These are phyloP conservation scores for Catharus minimus DNA, from an alignment of 2,113 vertebrate genomes.

Conservation along the genomic window DNA sequence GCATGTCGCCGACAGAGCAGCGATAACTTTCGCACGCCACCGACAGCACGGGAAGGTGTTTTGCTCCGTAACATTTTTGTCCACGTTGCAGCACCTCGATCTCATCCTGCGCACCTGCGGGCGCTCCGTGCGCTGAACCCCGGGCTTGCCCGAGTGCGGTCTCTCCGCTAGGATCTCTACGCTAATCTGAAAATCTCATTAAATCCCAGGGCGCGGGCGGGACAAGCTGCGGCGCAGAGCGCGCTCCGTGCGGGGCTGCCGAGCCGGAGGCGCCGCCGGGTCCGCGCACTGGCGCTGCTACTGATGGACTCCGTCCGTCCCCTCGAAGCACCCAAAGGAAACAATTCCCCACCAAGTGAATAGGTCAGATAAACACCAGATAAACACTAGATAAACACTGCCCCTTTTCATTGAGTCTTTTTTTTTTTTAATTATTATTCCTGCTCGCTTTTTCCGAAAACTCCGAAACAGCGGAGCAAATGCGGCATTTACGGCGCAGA, in stretches of 20 bases:
- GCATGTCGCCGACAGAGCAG: too few relatives aligned
- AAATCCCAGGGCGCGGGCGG: fast-evolving
- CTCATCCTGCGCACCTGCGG: not conserved
- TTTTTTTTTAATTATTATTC: too few relatives aligned
- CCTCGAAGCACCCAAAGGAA: slow-evolving; percentile 20
- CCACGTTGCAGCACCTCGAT: not conserved
- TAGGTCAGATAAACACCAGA: slow-evolving; percentile 43
- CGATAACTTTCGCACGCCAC: not conserved
- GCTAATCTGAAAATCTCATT: too few relatives aligned
- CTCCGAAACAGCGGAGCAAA: slow-evolving; percentile 43
- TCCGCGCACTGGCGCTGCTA: not conserved
- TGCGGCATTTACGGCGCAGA: slow-evolving; percentile 53
- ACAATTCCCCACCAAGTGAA: not conserved
- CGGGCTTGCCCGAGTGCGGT: not conserved
- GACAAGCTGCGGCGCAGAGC: not conserved
- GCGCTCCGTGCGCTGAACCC: not conserved
- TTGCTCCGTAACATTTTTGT: not conserved
- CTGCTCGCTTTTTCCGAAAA: slow-evolving; percentile 19
- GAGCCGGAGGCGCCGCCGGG: not conserved
- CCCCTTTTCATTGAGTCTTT: not conserved
- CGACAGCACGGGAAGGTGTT: not conserved
- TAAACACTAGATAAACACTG: slow-evolving; percentile 23
- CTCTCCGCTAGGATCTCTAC: fast-evolving
- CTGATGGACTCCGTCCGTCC: not conserved
- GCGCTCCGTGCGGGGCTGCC: not conserved